Evolutionary conservation across 2,113 vertebrate species (phyloP), one percentile per base, ranked within the genome.

Genomic region (Rhynchomys soricoides): DNA sequence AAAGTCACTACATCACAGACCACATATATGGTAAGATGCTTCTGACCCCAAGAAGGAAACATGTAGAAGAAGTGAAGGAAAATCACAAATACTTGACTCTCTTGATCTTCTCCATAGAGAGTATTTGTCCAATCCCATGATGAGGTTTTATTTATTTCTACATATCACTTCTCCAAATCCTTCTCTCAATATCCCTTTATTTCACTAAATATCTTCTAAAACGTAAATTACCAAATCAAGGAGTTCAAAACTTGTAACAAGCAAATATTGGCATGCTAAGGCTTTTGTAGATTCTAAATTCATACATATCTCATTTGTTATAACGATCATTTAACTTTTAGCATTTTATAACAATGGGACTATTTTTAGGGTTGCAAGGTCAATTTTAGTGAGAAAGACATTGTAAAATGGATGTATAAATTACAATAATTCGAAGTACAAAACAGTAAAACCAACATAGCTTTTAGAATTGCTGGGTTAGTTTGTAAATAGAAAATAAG

Each of bases 371-470:
- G 48, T 31, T 12, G 85, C 50, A 50, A 77, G 29, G 1, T 37
- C 29, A 66, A 86, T 2, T 1, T 74, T 40, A 70, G 11, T 52
- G n/a, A 11, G 73, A 77, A 52, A 82, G 48, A 37, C 43, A 87
- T 55, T 70, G 86, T 87, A 86, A 66, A 77, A 78, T 37, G 75
- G 40, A 74, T 66, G 70, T 48, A 71, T 87, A 90, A 86, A 52
- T 59, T 48, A 73, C 66, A n/a, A 50, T 5, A 73, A 82, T 70
- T 74, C 95, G 45, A 3, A 73, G 0, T 50, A 17, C 0, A 90
- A 50, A 8, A 37, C 29, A 59, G 34, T 77, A 40, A 12, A 64
- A 73, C 0, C 12, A 95, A 73, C 8, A 75, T 26, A 50, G 57
- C n/a, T 74, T 12, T 95, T 64, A 52, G 11, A 52, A 82, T 86